Percentiles rank a stretch among this genome's conserved stretches.
phyloP scores from a whole-genome alignment of 2,888 invertebrate species.

The Psylliodes chrysocephalus region DNA sequence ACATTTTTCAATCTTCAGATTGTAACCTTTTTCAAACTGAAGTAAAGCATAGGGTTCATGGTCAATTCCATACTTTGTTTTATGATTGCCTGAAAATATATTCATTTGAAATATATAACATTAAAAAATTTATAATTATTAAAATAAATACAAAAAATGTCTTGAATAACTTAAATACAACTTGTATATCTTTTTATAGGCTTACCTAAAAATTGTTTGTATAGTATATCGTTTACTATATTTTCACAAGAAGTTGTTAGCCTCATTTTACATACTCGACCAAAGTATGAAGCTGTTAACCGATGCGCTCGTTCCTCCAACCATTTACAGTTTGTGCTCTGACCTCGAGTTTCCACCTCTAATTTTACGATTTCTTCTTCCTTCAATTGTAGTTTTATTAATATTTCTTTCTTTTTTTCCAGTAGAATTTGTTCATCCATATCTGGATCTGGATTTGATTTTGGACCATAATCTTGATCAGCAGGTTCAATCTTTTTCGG shows the following conservation, averaged over 20 bases:
- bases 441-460: background rate
- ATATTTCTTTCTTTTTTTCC: background rate
- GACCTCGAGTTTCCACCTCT: conserved; percentile 2
- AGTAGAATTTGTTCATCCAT: background rate
- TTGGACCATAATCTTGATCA: background rate
- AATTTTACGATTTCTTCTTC: background rate
- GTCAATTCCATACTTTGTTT: conserved; percentile 6
- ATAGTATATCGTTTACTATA: conserved; percentile 9
- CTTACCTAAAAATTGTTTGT: background rate
- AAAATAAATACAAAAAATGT: too few species aligned
- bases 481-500: background rate
- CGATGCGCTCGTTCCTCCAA: background rate
- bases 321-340: background rate
- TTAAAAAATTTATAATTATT: too few species aligned
- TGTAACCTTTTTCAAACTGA: conserved; percentile 1
- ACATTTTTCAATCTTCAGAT: too few species aligned
- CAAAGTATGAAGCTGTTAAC: background rate
- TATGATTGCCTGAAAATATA: too few species aligned
- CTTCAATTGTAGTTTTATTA: background rate
- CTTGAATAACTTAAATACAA: too few species aligned
- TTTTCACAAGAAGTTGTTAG: background rate
- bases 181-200: too few species aligned
- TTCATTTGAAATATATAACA: too few species aligned
- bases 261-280: conserved; percentile 3
- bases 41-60: background rate